Conservation (phyloP, 2,888 invertebrate species). For the Chromoteleia sp. region DNA sequence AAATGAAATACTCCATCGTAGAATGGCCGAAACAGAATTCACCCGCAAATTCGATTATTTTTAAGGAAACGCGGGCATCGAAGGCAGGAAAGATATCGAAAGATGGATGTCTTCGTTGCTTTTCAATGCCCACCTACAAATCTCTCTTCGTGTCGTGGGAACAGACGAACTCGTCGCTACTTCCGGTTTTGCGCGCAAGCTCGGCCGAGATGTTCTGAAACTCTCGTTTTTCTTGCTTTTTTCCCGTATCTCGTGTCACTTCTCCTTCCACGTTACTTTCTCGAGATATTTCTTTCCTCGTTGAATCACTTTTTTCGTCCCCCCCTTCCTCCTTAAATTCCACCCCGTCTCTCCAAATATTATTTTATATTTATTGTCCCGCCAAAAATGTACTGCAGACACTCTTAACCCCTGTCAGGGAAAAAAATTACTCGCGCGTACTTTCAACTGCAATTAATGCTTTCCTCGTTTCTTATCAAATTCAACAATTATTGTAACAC, state of each 20-base stretch:
- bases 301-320: slow-evolving; percentile 57
- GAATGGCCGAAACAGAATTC: slow-evolving; percentile 9
- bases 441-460: not conserved
- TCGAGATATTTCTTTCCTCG: slow-evolving; percentile 60
- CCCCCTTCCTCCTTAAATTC: slow-evolving; percentile 39
- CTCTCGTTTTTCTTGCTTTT: slow-evolving; percentile 59
- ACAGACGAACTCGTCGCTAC: slow-evolving; percentile 65
- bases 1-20: not conserved
- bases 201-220: slow-evolving; percentile 58
- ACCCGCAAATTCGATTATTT: slow-evolving; percentile 22
- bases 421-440: not conserved
- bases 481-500: too few relatives aligned
- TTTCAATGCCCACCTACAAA: slow-evolving; percentile 66
- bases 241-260: slow-evolving; percentile 61
- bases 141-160: slow-evolving; percentile 67
- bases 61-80: slow-evolving; percentile 34
- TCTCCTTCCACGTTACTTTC: slow-evolving; percentile 54
- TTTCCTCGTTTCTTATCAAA: not conserved
- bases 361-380: slow-evolving; percentile 43
- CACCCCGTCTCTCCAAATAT: slow-evolving; percentile 35
- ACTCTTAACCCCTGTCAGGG: not conserved
- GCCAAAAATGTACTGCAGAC: not conserved
- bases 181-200: slow-evolving; percentile 64
- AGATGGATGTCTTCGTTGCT: slow-evolving; percentile 53
- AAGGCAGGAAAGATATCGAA: slow-evolving; percentile 38